A percentile compares a stretch with the other conserved stretches of the same genome.
Conservation (phyloP, 2,888 invertebrate genomes). For the Automeris io region DNA sequence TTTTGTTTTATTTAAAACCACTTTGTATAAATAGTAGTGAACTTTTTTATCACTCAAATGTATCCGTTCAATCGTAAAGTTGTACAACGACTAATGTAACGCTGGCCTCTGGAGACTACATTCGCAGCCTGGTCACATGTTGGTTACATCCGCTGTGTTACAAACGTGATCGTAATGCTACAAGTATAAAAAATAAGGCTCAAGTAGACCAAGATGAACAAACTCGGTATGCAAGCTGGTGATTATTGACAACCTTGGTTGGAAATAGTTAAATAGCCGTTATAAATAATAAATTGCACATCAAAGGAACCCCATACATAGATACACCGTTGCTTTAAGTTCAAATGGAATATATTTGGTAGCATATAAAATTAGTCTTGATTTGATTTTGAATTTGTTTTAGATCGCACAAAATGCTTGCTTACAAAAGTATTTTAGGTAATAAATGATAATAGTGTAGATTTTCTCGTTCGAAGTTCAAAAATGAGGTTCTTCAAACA, state of each 20-base stretch:
- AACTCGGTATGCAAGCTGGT: constrained; percentile 45
- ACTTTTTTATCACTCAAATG: constrained; percentile 9
- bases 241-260: constrained; percentile 47
- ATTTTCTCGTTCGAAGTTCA: no score
- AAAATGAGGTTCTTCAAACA: no score
- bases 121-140: constrained; percentile 62
- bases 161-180: constrained; percentile 56
- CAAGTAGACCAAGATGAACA: constrained; percentile 35
- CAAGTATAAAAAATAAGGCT: constrained; percentile 31
- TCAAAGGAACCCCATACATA: constrained; percentile 31
- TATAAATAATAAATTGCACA: constrained; percentile 48
- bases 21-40: neutral
- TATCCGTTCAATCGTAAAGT: constrained; percentile 50
- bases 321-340: constrained; percentile 41
- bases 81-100: constrained; percentile 47
- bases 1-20: neutral
- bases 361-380: neutral
- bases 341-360: constrained; percentile 7
- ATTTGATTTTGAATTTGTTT: neutral
- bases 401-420: no score
- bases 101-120: constrained; percentile 35
- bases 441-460: no score
- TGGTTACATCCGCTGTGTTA: constrained; percentile 59
- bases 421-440: no score
- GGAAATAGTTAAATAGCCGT: constrained; percentile 50